phyloP scores from a whole-genome alignment of 2,797 vertebrate species.

The Scarus forsteni region DNA sequence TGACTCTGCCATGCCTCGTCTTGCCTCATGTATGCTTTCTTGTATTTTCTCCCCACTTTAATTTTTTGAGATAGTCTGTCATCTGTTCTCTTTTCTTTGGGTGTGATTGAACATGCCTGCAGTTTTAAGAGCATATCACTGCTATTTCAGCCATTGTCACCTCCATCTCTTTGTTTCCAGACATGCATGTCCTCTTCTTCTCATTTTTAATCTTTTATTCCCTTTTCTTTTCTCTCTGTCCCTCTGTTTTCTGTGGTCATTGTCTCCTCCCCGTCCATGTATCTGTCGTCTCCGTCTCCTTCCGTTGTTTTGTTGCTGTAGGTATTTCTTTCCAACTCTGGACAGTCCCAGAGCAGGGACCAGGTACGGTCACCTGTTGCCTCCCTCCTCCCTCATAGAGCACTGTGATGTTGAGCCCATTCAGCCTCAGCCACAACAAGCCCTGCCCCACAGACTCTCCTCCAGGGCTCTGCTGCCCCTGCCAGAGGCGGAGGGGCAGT shows the following conservation, averaged over 20 bases:
- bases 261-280: slow-evolving; percentile 78
- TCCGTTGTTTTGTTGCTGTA: slow-evolving; percentile 84
- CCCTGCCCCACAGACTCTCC: slow-evolving; percentile 65
- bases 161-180: slow-evolving; percentile 22
- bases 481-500: slow-evolving; percentile 74
- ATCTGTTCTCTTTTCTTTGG: neutral
- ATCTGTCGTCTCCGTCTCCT: slow-evolving; percentile 51
- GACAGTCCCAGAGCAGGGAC: slow-evolving; percentile 92
- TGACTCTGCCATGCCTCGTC: too few species aligned
- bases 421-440: slow-evolving; percentile 78
- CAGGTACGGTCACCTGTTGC: slow-evolving; percentile 93
- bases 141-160: neutral
- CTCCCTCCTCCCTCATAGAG: slow-evolving; percentile 91
- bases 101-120: neutral
- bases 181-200: slow-evolving; percentile 17
- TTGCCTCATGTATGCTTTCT: neutral
- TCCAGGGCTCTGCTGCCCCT: slow-evolving; percentile 72
- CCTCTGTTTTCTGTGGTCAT: slow-evolving; percentile 83
- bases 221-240: slow-evolving; percentile 55
- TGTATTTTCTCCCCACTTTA: neutral
- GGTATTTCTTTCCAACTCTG: slow-evolving; percentile 97
- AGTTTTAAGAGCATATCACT: slow-evolving; percentile 16
- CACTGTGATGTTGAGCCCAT: slow-evolving; percentile 89
- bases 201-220: slow-evolving; percentile 76
- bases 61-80: slow-evolving; percentile 4